Evolutionary conservation across 2,797 vertebrate species (phyloP).

Genomic region (Gymnothorax reevesii): DNA sequence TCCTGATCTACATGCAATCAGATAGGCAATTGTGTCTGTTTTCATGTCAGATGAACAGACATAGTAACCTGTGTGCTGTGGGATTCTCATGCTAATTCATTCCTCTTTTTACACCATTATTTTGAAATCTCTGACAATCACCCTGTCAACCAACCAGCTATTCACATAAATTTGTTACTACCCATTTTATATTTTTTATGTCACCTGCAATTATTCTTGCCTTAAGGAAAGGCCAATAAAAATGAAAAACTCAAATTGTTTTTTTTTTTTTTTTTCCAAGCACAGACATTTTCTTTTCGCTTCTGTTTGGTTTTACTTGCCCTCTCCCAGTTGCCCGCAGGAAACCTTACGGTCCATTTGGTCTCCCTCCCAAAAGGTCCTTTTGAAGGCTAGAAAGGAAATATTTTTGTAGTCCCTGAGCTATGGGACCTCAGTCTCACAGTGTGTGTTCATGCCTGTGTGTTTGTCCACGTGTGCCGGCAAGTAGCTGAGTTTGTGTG

Average conservation of each 20-base stretch:
- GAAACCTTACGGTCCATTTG: slow-evolving; percentile 43
- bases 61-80: background rate
- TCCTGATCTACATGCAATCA: background rate
- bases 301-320: slow-evolving; percentile 35
- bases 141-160: background rate
- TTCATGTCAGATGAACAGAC: background rate
- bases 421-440: background rate
- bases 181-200: background rate
- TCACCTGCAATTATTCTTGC: background rate
- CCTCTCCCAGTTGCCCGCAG: slow-evolving; percentile 31
- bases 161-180: background rate
- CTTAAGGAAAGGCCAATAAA: slow-evolving; percentile 1
- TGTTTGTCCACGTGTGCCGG: slow-evolving; percentile 11
- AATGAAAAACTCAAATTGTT: slow-evolving; percentile 33
- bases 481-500: slow-evolving; percentile 22
- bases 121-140: background rate
- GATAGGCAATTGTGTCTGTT: background rate
- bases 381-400: slow-evolving; percentile 42
- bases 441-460: slow-evolving; percentile 9
- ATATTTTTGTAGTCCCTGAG: slow-evolving; percentile 35
- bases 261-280: slow-evolving; percentile 46
- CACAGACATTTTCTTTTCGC: slow-evolving; percentile 33
- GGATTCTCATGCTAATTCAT: background rate
- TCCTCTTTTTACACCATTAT: background rate
- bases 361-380: slow-evolving; percentile 43